Evolutionary conservation across 2,888 invertebrate species (phyloP).

Genomic region (Andrena camellia): DNA sequence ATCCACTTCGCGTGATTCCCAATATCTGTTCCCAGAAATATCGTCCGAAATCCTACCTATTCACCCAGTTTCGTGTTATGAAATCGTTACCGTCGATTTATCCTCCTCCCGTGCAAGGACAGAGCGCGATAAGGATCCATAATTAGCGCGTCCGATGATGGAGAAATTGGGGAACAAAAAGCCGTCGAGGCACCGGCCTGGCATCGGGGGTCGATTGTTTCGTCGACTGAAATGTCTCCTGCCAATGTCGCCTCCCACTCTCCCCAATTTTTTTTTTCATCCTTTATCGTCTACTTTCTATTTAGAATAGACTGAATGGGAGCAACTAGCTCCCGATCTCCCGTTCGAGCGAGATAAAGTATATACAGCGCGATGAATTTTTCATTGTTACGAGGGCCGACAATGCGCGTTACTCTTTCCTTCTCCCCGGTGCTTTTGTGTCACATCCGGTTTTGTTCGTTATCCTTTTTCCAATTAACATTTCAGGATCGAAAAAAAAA

Average conservation of each 20-base stretch:
- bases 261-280: neutral
- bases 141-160: conserved; percentile 11
- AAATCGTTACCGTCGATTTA: neutral
- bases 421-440: conserved; percentile 55
- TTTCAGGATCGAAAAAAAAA: conserved; percentile 9
- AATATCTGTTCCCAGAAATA: no score
- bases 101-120: no score
- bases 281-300: conserved; percentile 32
- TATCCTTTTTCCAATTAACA: conserved; percentile 56
- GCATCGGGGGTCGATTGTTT: conserved; percentile 36
- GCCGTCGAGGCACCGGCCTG: neutral
- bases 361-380: conserved; percentile 50
- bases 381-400: conserved; percentile 50
- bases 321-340: conserved; percentile 31
- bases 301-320: conserved; percentile 33
- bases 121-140: neutral
- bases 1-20: no score
- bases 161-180: neutral
- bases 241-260: conserved; percentile 4
- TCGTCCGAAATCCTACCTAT: neutral
- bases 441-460: conserved; percentile 48
- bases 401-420: conserved; percentile 55
- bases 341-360: conserved; percentile 54
- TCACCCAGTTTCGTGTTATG: neutral
- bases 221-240: conserved; percentile 10